Conservation (phyloP, 2,888 invertebrate species). For the Mythimna lalbum region DNA sequence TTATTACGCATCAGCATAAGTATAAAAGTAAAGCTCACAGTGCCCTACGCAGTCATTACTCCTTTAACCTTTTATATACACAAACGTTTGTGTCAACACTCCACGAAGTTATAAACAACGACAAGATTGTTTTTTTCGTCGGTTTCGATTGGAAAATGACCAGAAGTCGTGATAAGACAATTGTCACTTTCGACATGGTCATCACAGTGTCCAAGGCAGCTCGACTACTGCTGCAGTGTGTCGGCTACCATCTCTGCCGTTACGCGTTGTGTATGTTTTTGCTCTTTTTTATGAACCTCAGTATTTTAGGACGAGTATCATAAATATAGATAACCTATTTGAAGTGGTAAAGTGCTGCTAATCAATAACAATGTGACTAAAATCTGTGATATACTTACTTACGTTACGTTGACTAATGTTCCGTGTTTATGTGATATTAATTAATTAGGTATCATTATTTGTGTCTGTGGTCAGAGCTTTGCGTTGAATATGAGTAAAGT, state of each 20-base stretch:
- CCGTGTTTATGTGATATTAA: constrained; percentile 42
- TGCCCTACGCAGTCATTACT: constrained; percentile 43
- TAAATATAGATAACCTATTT: constrained; percentile 18
- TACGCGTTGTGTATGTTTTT: constrained; percentile 52
- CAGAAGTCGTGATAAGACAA: constrained; percentile 79
- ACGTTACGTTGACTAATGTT: constrained; percentile 14
- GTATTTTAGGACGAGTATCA: constrained; percentile 43
- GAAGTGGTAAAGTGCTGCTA: constrained; percentile 41
- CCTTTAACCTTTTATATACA: constrained; percentile 45
- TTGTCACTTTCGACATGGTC: constrained; percentile 74
- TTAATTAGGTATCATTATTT: constrained; percentile 30
- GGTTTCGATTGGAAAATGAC: constrained; percentile 76
- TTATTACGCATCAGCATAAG: constrained; percentile 44
- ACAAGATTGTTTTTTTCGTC: constrained; percentile 37
- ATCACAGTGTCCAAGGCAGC: constrained; percentile 44
- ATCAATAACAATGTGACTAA: constrained; percentile 65
- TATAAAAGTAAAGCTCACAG: constrained; percentile 48
- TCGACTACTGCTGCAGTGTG: constrained; percentile 50
- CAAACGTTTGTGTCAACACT: constrained; percentile 37
- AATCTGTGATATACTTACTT: constrained; percentile 47
- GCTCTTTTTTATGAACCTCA: constrained; percentile 41
- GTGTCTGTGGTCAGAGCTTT: constrained; percentile 32
- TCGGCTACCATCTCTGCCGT: constrained; percentile 38
- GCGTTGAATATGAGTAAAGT: constrained; percentile 49
- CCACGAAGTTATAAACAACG: constrained; percentile 42